Evolutionary conservation across 2,888 invertebrate genomes (phyloP), one percentile per base, ranked within the genome.

Genomic region (Ophion costatus): DNA sequence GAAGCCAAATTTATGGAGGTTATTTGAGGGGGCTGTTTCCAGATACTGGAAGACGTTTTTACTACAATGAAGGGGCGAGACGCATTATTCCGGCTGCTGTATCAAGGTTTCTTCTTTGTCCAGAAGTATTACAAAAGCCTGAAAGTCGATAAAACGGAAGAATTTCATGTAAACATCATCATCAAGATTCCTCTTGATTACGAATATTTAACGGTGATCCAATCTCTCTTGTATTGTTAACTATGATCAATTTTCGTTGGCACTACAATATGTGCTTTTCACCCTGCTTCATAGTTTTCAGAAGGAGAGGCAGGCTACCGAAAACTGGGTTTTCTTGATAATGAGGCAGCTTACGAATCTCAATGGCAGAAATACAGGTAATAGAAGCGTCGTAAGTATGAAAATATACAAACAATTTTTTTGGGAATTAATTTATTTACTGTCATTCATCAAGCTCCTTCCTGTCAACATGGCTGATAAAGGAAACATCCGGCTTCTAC

Each of bases 41-140:
- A 91, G 91, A 75, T 88, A 20, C 66, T 92, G 2, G 66, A 88
- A 0, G 75, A 66, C 4, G 83, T 94, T 5, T 89, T 92, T 7
- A 33, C 78, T 0, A 81, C 84, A 24, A 93, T 94, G 94, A 91
- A 89, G 86, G 59, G 83, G 6, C 88, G 86, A 14, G 90, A 92
- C 87, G 9, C 81, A 3, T 81, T 94, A 1, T 94, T 94, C 81
- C 85, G 84, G 3, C 89, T 82, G 22, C 81, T 92, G 42, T 94
- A 83, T 73, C 84, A 88, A 67, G 88, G 83, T 90, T 92, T 93
- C 1, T 93, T 94, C 83, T 95, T 94, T 86, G 95, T 95, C 0
- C 96, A 96, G 14, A 96, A 96, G 89, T 96, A 94, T 59, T 95
- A 95, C 84, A 96, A 96, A 88, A 94, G 94, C n/a, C 94, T 96